Base-by-base conservation (phyloP, 2,797 vertebrate species). In the Pseudocheirus occidentalis region DNA sequence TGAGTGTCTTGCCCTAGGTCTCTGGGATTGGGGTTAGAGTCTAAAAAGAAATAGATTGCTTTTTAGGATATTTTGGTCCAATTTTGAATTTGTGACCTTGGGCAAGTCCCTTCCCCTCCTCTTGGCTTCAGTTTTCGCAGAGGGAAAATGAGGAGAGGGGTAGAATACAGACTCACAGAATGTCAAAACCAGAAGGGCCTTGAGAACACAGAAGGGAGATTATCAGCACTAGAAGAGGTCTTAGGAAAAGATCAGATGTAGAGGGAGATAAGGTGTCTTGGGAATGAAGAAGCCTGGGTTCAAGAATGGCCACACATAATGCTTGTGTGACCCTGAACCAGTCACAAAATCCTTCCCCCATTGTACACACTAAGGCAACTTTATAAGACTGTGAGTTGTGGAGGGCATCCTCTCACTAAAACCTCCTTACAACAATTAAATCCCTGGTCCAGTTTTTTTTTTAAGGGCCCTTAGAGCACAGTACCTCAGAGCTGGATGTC, bases 11-110 rank as follows among this genome's bases (percentile, higher is more conserved):
- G 1, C 14, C 34, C 62, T 73, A n/a, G 62, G 18, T 9, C 56
- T 24, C 1, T 11, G 27, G 90, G 95, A 12, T 24, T 14, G 11
- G 46, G 0, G 0, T 0, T 16, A 12, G 52, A 18, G 1, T 31
- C 9, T n/a, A n/a, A n/a, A n/a, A n/a, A n/a, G n/a, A 40, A 12
- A 52, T 21, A 46, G 52, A 34, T 4, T 31, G 28, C 29, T 54
- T 90, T 54, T 9, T 16, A 10, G 56, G 29, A 40, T 40, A 56
- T 10, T 3, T 50, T 50, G 28, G 0, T 91, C 50, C 40, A 28
- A 14, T 53, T 55, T 50, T 21, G 87, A 59, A 81, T 2, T 53
- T 89, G 95, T 90, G 93, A 66, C 66, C 93, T 62, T 53, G 12
- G 29, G 27, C 16, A 50, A 56, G 27, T 89, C 40, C 53, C 46